Conservation (phyloP, 2,888 invertebrate species). For the Xestia sexstrigata region DNA sequence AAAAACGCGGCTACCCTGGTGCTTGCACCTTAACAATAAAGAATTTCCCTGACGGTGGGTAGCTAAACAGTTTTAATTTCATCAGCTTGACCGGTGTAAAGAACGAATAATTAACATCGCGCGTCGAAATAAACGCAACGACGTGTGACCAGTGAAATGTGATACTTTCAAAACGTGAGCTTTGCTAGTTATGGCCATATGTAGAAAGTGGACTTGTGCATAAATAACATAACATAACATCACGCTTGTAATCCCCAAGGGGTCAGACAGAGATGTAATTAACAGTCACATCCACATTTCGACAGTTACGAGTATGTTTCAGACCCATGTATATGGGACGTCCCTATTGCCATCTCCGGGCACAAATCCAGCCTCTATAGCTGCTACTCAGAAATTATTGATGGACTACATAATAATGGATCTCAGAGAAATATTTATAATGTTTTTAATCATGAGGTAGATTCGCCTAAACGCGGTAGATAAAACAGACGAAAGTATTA, state of each 20-base stretch:
- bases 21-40: background rate
- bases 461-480: too few relatives aligned
- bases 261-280: background rate
- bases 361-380: background rate
- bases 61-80: conserved; percentile 61
- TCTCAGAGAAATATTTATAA: too few relatives aligned
- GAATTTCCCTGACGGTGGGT: background rate
- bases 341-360: background rate
- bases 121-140: conserved; percentile 72
- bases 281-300: background rate
- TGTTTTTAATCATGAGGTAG: too few relatives aligned
- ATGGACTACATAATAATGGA: too few relatives aligned
- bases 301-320: background rate
- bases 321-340: background rate
- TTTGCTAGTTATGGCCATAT: conserved; percentile 54
- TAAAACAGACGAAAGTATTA: too few relatives aligned
- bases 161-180: conserved; percentile 82
- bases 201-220: conserved; percentile 52
- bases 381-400: background rate
- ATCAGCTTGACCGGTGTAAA: conserved; percentile 61
- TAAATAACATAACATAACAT: background rate
- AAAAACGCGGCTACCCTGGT: too few relatives aligned
- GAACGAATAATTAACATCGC: conserved; percentile 50
- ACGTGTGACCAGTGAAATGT: conserved; percentile 80
- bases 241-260: background rate